Evolutionary conservation across 1,140 invertebrate species (phyloP).

Genomic region (Zaprionus gabonicus): DNA sequence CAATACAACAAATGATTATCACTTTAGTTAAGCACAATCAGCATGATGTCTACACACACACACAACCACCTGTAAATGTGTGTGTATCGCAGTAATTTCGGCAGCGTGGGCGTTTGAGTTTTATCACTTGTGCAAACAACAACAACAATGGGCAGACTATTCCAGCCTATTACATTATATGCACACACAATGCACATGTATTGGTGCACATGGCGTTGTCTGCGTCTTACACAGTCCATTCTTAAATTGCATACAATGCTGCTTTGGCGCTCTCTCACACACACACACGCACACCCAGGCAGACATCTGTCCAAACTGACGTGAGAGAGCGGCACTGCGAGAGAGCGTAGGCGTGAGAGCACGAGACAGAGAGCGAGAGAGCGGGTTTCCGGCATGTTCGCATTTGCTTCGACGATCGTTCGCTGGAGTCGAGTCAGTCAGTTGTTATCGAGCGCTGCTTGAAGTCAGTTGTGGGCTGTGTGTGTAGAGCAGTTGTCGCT

Average conservation of each 20-base stretch:
- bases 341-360: slow-evolving; percentile 6
- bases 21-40: slow-evolving; percentile 35
- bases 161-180: not conserved
- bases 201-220: slow-evolving; percentile 15
- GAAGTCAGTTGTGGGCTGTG: slow-evolving; percentile 63
- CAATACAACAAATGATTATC: slow-evolving; percentile 39
- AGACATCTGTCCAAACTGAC: not conserved
- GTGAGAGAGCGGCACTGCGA: not conserved
- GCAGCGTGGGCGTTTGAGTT: slow-evolving; percentile 10
- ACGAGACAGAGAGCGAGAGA: not conserved
- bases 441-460: slow-evolving; percentile 72
- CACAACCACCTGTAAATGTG: not conserved
- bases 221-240: slow-evolving; percentile 28
- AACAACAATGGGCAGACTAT: not conserved
- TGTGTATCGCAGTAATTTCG: slow-evolving; percentile 1
- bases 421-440: slow-evolving; percentile 47
- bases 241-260: slow-evolving; percentile 38
- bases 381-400: slow-evolving; percentile 15
- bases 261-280: slow-evolving; percentile 4
- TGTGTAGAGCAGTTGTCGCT: slow-evolving; percentile 31
- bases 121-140: slow-evolving; percentile 19
- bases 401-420: slow-evolving; percentile 41
- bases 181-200: not conserved
- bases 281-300: not conserved
- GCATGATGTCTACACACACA: slow-evolving; percentile 4